A percentile compares a stretch with the other conserved stretches of the same genome.
These are phyloP conservation scores for Sebastes kiyomatsui DNA, from an alignment of 2,797 vertebrate species.

Conservation along the genomic window DNA sequence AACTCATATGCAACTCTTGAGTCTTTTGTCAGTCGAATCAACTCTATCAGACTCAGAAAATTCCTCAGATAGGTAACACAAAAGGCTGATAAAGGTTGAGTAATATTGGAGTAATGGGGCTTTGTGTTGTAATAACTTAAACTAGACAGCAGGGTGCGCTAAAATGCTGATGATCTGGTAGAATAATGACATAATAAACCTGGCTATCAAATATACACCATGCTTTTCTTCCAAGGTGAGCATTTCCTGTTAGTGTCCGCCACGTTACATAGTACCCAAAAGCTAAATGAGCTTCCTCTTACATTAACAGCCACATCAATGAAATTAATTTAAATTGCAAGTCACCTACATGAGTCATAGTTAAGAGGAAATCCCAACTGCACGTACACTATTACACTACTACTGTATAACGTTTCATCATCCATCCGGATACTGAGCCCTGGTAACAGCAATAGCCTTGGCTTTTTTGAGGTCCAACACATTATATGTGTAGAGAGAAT, in stretches of 20 bases:
- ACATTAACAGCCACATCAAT: not conserved
- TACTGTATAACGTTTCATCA: accelerated
- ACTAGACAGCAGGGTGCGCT: conserved; percentile 40
- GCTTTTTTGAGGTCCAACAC: too few species aligned
- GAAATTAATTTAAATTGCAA: not conserved
- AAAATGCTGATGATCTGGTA: not conserved
- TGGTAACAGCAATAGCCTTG: not conserved
- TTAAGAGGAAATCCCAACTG: not conserved
- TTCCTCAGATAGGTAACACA: not conserved
- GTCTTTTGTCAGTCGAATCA: conserved; percentile 5
- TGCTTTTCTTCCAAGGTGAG: too few species aligned
- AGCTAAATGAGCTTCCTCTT: not conserved
- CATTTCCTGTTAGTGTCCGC: not conserved
- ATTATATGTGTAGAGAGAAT: too few species aligned
- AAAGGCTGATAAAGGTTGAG: not conserved
- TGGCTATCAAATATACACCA: not conserved
- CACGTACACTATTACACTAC: not conserved
- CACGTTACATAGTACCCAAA: not conserved
- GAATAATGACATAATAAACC: not conserved
- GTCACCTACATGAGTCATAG: not conserved
- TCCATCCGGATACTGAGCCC: too few species aligned
- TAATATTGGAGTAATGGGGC: not conserved
- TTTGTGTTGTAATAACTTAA: conserved; percentile 2
- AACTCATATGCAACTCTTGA: not conserved
- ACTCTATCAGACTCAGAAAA: not conserved